phyloP scores from a whole-genome alignment of 2,113 vertebrate genomes.

The Pyrgilauda ruficollis region DNA sequence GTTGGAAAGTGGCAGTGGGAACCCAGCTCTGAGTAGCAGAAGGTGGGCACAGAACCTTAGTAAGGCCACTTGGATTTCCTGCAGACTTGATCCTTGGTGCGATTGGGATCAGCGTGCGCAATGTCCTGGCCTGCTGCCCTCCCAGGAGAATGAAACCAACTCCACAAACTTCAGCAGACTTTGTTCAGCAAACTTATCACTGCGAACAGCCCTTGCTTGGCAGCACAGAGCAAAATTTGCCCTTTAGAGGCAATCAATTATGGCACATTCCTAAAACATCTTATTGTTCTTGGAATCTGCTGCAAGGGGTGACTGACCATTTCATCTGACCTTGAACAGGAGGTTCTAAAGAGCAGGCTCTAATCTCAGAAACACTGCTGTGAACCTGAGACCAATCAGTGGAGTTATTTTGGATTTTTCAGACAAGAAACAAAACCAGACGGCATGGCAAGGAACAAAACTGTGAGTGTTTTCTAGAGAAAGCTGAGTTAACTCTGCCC shows the following conservation, averaged over 20 bases:
- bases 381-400: neutral
- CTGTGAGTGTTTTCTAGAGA: neutral
- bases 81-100: neutral
- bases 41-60: neutral
- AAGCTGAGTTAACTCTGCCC: neutral
- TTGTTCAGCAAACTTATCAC: slow-evolving; percentile 47
- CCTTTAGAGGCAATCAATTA: slow-evolving; percentile 19
- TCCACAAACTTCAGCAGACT: neutral
- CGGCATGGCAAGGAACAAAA: neutral
- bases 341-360: neutral
- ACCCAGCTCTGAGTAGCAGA: neutral
- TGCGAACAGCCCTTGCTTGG: slow-evolving; percentile 30
- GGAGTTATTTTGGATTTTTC: neutral
- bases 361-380: slow-evolving; percentile 10
- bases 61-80: slow-evolving; percentile 31
- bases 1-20: neutral
- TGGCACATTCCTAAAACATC: slow-evolving; percentile 30
- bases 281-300: slow-evolving; percentile 36
- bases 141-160: neutral
- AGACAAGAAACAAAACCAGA: neutral
- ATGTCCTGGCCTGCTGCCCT: slow-evolving; percentile 34
- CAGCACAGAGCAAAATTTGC: slow-evolving; percentile 42
- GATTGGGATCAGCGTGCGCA: slow-evolving; percentile 35
- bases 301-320: neutral
- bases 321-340: neutral